These are phyloP conservation scores for Sussaba pulchella DNA, from an alignment of 2,888 invertebrate species.

Conservation along the genomic window DNA sequence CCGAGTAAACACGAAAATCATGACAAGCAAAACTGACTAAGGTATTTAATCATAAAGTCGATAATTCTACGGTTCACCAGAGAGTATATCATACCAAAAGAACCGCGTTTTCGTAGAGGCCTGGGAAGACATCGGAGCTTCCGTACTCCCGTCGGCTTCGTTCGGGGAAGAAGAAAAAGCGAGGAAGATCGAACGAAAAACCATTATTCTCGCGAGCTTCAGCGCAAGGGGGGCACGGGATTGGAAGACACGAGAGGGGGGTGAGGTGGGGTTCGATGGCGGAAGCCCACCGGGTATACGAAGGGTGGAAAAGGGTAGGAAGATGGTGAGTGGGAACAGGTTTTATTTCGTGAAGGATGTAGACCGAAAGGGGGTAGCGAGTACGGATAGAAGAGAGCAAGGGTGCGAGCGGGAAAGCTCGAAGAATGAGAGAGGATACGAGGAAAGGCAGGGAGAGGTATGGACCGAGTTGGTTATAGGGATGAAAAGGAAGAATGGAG, in stretches of 20 bases:
- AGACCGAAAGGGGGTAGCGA: slow-evolving; percentile 25
- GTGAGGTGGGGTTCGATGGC: neutral
- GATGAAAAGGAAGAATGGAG: slow-evolving; percentile 13
- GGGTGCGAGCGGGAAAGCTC: slow-evolving; percentile 10
- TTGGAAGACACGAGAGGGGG: neutral
- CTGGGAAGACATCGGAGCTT: neutral
- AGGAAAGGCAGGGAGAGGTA: slow-evolving; percentile 20
- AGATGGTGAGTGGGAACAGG: slow-evolving; percentile 27
- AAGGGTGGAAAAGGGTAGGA: slow-evolving; percentile 22
- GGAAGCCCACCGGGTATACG: slow-evolving; percentile 1
- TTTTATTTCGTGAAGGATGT: slow-evolving; percentile 44
- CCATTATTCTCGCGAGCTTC: slow-evolving; percentile 76
- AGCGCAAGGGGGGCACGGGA: neutral
- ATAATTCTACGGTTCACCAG: slow-evolving; percentile 5
- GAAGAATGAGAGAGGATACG: slow-evolving; percentile 64
- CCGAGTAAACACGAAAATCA: neutral
- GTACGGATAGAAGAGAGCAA: slow-evolving; percentile 42
- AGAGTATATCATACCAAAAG: neutral
- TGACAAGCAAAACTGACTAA: neutral
- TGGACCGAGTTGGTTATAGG: slow-evolving; percentile 12
- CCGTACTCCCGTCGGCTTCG: neutral
- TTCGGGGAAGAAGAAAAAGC: neutral
- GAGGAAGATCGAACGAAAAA: slow-evolving; percentile 76
- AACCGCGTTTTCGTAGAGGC: slow-evolving; percentile 32
- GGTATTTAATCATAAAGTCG: slow-evolving; percentile 1